Base-by-base conservation (phyloP, 1,140 invertebrate genomes). In the Bombus confusus region DNA sequence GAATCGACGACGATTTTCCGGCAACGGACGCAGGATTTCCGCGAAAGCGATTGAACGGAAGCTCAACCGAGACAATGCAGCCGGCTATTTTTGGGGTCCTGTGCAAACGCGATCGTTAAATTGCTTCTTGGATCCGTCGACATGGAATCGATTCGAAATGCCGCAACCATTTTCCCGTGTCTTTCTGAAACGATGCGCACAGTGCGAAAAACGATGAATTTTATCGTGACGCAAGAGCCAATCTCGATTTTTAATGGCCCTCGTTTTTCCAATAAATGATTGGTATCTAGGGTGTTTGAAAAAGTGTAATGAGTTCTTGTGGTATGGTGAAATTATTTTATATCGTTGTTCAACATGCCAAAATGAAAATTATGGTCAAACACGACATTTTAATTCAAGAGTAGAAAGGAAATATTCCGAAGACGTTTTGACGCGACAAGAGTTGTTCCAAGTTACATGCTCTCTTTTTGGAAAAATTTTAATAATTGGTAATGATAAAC, bases 1-100 rank as follows among this genome's bases (percentile, higher is more conserved):
- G 66, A 37, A 83, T 75, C 72, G 73, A 78, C 47, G 34, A 43
- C 37, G 74, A 78, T 78, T 78, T 69, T 69, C 75, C 75, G 71
- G n/a, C 57, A 47, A n/a, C 71, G 57, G 31, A 59, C 52, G 69
- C 80, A 74, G 39, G 80, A 83, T 83, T 83, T 66, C 72, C 41
- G 31, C 41, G 71, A 41, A 64, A 43, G 5, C 80, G 80, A 81
- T 82, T 66, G 71, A 74, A 74, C 71, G 71, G 71, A 75, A 83
- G 28, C 80, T 39, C 31, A 28, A 1, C 31, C 41, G 80, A 76
- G 72, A 83, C 80, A 52, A 76, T 83, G 41, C 41, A 10, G 1
- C 59, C 25, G 9, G 34, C 18, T 39, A 66, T 64, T 75, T 83
- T 66, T 83, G 28, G 25, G 52, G 22, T 39, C 18, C n/a, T 25